Conservation (phyloP, 2,113 vertebrate species). For the Pseudopipra pipra region DNA sequence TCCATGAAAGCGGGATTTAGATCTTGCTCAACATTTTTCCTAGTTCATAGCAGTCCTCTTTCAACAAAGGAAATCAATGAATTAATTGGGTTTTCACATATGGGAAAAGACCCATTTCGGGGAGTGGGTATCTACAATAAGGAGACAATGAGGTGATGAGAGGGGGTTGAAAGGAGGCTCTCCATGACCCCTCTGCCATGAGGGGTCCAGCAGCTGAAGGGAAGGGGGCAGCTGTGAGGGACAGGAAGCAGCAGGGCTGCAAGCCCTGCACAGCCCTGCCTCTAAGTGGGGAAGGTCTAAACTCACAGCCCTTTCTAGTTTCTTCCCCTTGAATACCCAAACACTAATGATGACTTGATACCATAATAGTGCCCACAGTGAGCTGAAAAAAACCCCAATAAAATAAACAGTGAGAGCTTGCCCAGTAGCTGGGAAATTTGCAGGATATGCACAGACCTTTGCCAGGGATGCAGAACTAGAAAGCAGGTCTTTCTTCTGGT, state of each 20-base stretch:
- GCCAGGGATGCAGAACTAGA: background rate
- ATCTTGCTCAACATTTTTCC: background rate
- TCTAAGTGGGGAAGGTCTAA: background rate
- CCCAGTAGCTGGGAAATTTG: background rate
- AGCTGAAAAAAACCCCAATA: background rate
- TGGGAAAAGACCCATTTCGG: background rate
- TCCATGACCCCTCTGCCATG: rapidly evolving
- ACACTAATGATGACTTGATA: background rate
- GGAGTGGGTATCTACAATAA: background rate
- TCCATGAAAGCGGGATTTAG: background rate
- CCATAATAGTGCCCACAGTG: background rate
- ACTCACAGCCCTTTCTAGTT: background rate
- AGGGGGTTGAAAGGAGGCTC: background rate
- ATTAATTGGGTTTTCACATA: background rate
- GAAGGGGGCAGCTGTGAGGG: rapidly evolving
- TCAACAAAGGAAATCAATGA: background rate
- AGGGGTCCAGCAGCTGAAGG: background rate
- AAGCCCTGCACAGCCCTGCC: background rate
- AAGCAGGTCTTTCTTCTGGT: background rate
- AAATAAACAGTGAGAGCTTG: background rate
- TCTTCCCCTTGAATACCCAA: background rate
- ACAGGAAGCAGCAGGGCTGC: background rate
- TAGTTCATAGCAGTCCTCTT: background rate
- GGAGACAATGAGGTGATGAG: background rate
- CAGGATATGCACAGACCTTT: background rate